Evolutionary conservation across 2,113 vertebrate genomes (phyloP), one percentile per base, ranked within the genome.

Genomic region (Coregonus clupeaformis): DNA sequence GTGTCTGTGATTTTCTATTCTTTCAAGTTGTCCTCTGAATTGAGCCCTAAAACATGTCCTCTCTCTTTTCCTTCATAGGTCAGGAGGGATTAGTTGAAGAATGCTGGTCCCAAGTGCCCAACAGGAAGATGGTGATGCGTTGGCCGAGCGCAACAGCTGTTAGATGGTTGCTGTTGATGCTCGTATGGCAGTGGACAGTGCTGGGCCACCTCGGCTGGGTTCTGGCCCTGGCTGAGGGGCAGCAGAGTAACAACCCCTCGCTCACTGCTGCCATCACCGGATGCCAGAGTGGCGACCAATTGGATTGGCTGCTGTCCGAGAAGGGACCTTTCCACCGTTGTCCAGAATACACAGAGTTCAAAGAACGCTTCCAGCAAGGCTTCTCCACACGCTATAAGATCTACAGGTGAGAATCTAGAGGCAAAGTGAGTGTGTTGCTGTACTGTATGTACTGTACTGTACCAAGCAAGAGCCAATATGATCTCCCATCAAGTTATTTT

Each of bases 301-400:
- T 99, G 76, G 96, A 99, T 91, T 99, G 98, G 97, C 94, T 99
- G 83, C 94, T 99, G 82, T 96, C 94, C 0, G 97, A 99, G 89
- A 95, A 96, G 36, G 97, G 98, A 68, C 98, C 98, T 32, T 99
- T 99, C 90, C 95, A 99, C 92, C 92, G 94, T 59, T 95, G 96
- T 63, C 96, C 96, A 14, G 97, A 98, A 85, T 99, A 99, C 74
- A 92, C 94, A 0, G 97, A 99, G 86, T 99, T 98, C 90, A 92
- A 94, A 89, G 97, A 99, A 84, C 92, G 97, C 65, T 97, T 95
- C 90, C 96, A 96, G 73, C 96, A 98, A 85, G 96, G 97, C 73
- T 99, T 98, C 91, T 96, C 96, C 90, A 98, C 97, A 88, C 95
- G 97, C 90, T 99, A 99, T 90, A 96, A 98, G 91, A 99, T 99